Evolutionary conservation across 2,888 invertebrate genomes (phyloP).

Genomic region (Cantharis flavilabris): DNA sequence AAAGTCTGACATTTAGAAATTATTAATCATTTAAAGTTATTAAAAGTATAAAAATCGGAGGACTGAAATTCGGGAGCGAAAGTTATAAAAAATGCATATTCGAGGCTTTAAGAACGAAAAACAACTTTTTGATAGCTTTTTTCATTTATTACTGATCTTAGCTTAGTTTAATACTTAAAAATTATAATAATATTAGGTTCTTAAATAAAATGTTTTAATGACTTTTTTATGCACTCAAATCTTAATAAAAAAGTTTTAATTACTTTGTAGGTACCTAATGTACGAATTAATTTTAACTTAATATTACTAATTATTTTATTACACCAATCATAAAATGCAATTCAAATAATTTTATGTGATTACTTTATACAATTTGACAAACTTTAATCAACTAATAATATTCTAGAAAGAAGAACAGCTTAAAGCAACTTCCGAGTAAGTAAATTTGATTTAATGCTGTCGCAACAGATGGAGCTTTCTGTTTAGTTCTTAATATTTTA

Average conservation of each 20-base stretch:
- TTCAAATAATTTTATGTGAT: background rate
- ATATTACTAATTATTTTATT: background rate
- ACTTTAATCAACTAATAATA: background rate
- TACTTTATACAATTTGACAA: background rate
- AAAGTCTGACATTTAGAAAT: background rate
- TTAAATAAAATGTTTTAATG: background rate
- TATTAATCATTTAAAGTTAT: background rate
- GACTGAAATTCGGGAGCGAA: background rate
- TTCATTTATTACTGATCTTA: background rate
- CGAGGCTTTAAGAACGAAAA: background rate
- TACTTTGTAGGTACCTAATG: background rate
- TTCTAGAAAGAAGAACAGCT: background rate
- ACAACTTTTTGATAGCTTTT: background rate
- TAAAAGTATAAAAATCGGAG: background rate
- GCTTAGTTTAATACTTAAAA: background rate
- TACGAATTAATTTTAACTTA: background rate
- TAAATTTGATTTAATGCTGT: background rate
- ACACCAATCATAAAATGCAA: background rate
- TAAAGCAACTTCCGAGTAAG: background rate
- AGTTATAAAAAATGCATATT: background rate
- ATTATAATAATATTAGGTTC: background rate
- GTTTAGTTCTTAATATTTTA: too few species aligned
- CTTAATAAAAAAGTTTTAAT: background rate
- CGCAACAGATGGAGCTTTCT: too few species aligned
- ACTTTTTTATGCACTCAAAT: background rate